Evolutionary conservation across 2,888 invertebrate species (phyloP), one percentile per base, ranked within the genome.

Genomic region (Gymnosoma rotundatum): DNA sequence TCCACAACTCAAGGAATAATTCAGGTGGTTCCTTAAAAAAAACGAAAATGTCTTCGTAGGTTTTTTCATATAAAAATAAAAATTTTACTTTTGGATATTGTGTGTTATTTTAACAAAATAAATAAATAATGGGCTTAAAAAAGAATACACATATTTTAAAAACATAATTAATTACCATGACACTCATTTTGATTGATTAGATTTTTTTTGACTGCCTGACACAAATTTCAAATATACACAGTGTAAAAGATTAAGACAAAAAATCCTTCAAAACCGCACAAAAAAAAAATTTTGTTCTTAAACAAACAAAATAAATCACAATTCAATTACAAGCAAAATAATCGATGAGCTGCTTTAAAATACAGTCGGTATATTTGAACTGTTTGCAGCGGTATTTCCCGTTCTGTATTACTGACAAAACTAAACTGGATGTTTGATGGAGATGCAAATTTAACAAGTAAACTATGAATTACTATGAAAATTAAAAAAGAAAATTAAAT

Each of bases 341-440:
- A 69, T 21, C 25, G 63, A 69, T 63, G 61, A 20, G 50, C 12
- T 32, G 20, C 10, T 0, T 48, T 16, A 10, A 16, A 21, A 79
- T 8, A 38, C 25, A 56, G 14, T 36, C 36, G 32, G 38, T 56
- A 48, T 25, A 67, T 10, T 18, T 21, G 58, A 61, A 64, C 25
- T 48, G 9, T 58, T 32, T 25, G 50, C 50, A 64, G 38, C 52
- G 60, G 42, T 84, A 81, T 87, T 88, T 87, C 78, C 87, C 88
- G 90, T 87, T 89, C 87, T 88, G 89, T 88, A 87, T 89, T 88
- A 88, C 87, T 90, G 89, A 87, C 88, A 89, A 88, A 89, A 90
- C 89, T 88, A 87, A 89, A 90, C 90, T 90, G 90, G 90, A 80
- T 73, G 84, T 54, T 88, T 88, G 87, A 90, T 89, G 87, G 86